Conservation (phyloP, 2,797 vertebrate genomes). For the Argyrosomus regius region DNA sequence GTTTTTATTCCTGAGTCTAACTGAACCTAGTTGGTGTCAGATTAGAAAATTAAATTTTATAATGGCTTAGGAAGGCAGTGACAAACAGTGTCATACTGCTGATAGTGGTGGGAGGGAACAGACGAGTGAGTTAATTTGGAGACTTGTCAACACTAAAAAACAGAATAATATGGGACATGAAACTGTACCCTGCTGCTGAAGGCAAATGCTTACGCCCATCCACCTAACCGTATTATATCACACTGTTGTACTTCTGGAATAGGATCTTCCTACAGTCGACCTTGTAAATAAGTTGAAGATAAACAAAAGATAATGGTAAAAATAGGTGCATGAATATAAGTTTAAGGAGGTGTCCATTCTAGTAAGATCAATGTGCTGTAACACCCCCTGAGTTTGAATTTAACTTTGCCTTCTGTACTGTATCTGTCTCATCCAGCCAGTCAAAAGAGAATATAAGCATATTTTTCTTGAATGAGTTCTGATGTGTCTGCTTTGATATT, state of each 20-base stretch:
- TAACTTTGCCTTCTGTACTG: background rate
- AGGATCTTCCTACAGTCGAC: background rate
- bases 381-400: background rate
- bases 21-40: no score
- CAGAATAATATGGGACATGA: background rate
- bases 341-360: no score
- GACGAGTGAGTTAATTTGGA: background rate
- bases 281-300: no score
- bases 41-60: no score
- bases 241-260: background rate
- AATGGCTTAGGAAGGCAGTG: background rate
- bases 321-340: no score
- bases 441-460: background rate
- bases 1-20: no score
- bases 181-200: background rate
- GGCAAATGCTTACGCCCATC: background rate
- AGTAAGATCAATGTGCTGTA: background rate
- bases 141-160: background rate
- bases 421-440: background rate
- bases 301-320: no score
- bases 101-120: background rate
- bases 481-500: background rate
- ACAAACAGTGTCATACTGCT: background rate
- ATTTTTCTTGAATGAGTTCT: background rate
- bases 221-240: background rate